These are phyloP conservation scores for Morinoia aosen DNA, from an alignment of 2,888 invertebrate species.

Conservation along the genomic window DNA sequence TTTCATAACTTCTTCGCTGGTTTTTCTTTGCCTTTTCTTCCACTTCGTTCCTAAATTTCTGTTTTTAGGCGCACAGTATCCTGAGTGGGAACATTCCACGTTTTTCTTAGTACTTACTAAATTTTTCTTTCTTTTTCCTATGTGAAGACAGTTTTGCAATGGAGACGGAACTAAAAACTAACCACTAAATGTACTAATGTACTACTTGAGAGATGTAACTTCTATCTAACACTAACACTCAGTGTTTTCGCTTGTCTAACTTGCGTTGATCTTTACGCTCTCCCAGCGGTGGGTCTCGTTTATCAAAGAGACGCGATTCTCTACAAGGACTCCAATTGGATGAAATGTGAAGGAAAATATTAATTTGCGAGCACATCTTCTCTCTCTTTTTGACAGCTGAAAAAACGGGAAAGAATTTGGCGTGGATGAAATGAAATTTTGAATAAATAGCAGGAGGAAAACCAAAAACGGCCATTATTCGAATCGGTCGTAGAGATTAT, in stretches of 20 bases:
- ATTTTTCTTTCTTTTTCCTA: too few relatives aligned
- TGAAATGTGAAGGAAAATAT: neutral
- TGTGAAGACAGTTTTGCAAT: too few relatives aligned
- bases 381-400: neutral
- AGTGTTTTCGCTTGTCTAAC: neutral
- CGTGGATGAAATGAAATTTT: neutral
- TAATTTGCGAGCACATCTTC: neutral
- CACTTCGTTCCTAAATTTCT: too few relatives aligned
- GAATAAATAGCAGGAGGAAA: neutral
- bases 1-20: too few relatives aligned
- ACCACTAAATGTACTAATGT: too few relatives aligned
- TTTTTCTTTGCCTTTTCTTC: too few relatives aligned
- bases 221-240: neutral
- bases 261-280: neutral
- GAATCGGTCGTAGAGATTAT: neutral
- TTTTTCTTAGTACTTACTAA: too few relatives aligned
- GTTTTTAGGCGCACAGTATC: too few relatives aligned
- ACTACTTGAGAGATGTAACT: neutral
- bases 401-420: neutral
- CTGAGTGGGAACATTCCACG: too few relatives aligned
- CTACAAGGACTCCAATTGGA: neutral
- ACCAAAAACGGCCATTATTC: neutral
- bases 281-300: neutral
- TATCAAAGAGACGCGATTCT: neutral
- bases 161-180: too few relatives aligned